Percentiles rank a stretch among this genome's conserved stretches.
These are phyloP conservation scores for Drosophila grimshawi DNA, from an alignment of 1,140 invertebrate genomes.

Conservation along the genomic window DNA sequence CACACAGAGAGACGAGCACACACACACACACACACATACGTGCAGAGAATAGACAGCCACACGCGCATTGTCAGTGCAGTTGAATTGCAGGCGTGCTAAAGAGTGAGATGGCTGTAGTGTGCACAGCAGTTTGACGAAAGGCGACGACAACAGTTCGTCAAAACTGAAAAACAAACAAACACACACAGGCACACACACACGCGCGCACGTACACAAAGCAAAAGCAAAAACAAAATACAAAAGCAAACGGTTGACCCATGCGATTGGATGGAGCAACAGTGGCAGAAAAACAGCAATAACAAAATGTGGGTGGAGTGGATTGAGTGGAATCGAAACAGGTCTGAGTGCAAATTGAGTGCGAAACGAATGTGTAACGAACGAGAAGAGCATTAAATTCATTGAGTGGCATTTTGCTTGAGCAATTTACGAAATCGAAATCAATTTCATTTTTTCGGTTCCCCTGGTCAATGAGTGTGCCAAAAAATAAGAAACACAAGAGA, in stretches of 20 bases:
- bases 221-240: constrained; percentile 52
- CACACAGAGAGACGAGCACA: constrained; percentile 11
- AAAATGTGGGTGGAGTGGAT: constrained; percentile 51
- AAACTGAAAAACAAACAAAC: constrained; percentile 49
- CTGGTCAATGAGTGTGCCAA: constrained; percentile 64
- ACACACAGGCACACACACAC: constrained; percentile 33
- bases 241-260: constrained; percentile 54
- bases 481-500: constrained; percentile 26
- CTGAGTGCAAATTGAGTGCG: constrained; percentile 52
- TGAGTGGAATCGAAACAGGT: constrained; percentile 49
- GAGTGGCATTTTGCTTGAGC: constrained; percentile 23
- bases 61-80: constrained; percentile 7
- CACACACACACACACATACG: constrained; percentile 1
- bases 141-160: constrained; percentile 81
- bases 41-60: neutral
- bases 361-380: neutral
- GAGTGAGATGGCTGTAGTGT: constrained; percentile 64
- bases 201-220: constrained; percentile 15
- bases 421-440: constrained; percentile 19
- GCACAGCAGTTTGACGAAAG: constrained; percentile 64
- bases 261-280: constrained; percentile 55
- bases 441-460: constrained; percentile 35
- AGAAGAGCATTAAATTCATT: constrained; percentile 29
- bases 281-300: constrained; percentile 37
- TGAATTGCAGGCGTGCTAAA: constrained; percentile 34